Conservation (phyloP, 1,140 invertebrate genomes). For the Drosophila varians region DNA sequence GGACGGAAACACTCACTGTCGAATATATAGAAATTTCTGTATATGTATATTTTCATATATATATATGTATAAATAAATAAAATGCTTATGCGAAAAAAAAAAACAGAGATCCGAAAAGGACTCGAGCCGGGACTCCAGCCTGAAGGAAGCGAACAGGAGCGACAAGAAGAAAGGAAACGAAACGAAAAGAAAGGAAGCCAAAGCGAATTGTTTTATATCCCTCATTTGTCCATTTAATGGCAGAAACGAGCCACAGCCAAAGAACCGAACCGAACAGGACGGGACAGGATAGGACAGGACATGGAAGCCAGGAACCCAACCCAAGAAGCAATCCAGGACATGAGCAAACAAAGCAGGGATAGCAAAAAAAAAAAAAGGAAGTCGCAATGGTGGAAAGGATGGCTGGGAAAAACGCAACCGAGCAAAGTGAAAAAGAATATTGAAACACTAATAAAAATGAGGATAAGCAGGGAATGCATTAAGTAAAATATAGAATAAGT, state of each 20-base stretch:
- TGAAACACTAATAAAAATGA: conserved; percentile 82
- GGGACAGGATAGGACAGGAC: neutral
- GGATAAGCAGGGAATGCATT: conserved; percentile 81
- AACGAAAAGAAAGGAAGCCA: conserved; percentile 68
- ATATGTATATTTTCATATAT: conserved; percentile 7
- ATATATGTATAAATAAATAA: conserved; percentile 61
- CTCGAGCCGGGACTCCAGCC: neutral
- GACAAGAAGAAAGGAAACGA: conserved; percentile 39
- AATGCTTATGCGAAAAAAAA: conserved; percentile 65
- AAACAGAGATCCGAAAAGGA: conserved; percentile 32
- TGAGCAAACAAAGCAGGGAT: conserved; percentile 46
- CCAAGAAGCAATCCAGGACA: conserved; percentile 47
- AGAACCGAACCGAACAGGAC: conserved; percentile 10
- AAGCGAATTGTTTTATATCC: conserved; percentile 83
- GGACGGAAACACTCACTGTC: conserved; percentile 35
- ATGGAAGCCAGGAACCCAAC: conserved; percentile 1
- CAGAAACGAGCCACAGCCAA: conserved; percentile 72
- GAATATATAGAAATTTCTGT: neutral
- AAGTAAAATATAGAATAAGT: conserved; percentile 82
- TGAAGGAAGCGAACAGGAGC: conserved; percentile 37
- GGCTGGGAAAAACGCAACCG: conserved; percentile 71
- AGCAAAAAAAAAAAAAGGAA: conserved; percentile 14
- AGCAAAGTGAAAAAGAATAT: conserved; percentile 81
- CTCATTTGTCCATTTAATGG: conserved; percentile 83
- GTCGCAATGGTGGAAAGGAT: conserved; percentile 21